A percentile compares a stretch with the other conserved stretches of the same genome.
Conservation (phyloP, 2,888 invertebrate genomes). For the Habroteleia sp. region DNA sequence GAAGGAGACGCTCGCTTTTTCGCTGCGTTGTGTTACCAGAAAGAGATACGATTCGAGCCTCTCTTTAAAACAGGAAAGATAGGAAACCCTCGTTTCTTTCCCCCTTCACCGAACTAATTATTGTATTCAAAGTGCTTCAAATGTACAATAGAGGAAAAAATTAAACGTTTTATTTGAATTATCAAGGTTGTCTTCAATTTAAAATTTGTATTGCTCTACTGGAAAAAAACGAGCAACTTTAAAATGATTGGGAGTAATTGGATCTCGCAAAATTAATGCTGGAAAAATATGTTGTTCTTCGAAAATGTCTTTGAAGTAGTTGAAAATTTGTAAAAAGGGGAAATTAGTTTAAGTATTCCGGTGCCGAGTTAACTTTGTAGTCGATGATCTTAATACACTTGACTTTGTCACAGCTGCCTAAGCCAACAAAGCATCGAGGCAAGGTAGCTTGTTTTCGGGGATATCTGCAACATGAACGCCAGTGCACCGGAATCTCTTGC, state of each 20-base stretch:
- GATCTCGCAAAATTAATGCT: no score
- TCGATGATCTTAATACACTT: conserved; percentile 26
- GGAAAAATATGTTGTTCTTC: no score
- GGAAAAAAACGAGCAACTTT: no score
- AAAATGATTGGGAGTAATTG: no score
- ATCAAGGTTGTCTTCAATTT: no score
- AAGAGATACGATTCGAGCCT: conserved; percentile 75
- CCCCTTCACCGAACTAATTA: conserved; percentile 29
- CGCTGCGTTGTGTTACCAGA: conserved; percentile 74
- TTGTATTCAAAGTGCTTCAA: conserved; percentile 10
- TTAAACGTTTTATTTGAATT: no score
- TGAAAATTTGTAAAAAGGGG: no score
- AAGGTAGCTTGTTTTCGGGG: conserved; percentile 28
- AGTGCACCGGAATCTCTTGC: conserved; percentile 30
- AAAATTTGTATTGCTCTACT: no score
- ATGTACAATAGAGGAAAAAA: no score
- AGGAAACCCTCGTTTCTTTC: conserved; percentile 2
- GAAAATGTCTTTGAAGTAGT: no score
- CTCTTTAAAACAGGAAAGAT: conserved; percentile 1
- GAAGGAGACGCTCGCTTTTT: conserved; percentile 76
- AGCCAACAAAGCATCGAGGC: conserved; percentile 18
- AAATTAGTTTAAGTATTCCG: no score
- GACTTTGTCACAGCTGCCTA: conserved; percentile 14
- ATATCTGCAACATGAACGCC: conserved; percentile 38
- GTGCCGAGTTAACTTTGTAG: conserved; percentile 75